phyloP scores from a whole-genome alignment of 2,797 vertebrate species.

The Sebastes trivittatus region DNA sequence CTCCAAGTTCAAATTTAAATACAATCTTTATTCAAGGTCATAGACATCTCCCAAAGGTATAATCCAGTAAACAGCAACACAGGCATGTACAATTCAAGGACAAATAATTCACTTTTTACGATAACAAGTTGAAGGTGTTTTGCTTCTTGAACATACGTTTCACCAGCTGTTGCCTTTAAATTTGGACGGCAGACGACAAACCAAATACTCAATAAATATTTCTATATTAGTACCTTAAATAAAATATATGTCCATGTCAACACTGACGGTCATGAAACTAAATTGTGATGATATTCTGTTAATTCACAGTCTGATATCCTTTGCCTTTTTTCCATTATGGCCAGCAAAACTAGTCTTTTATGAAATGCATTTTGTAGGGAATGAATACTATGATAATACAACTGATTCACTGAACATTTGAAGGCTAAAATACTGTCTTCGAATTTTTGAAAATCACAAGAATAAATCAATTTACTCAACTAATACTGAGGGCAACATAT shows the following conservation, averaged over 20 bases:
- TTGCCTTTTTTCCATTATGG: background rate
- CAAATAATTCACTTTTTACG: slow-evolving; percentile 79
- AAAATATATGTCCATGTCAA: slow-evolving; percentile 6
- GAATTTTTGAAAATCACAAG: slow-evolving; percentile 17
- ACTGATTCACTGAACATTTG: slow-evolving; percentile 32
- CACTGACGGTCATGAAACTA: slow-evolving; percentile 2
- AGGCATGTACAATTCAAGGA: slow-evolving; percentile 79
- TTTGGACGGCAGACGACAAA: slow-evolving; percentile 39
- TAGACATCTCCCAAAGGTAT: slow-evolving; percentile 75
- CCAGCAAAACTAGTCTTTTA: background rate
- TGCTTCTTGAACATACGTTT: slow-evolving; percentile 48
- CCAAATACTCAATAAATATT: slow-evolving; percentile 26
- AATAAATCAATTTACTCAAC: slow-evolving; percentile 23
- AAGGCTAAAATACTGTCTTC: slow-evolving; percentile 15
- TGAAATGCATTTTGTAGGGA: background rate
- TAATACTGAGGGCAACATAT: slow-evolving; percentile 21
- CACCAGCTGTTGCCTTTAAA: slow-evolving; percentile 41
- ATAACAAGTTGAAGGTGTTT: slow-evolving; percentile 70
- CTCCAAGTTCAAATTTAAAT: slow-evolving; percentile 65
- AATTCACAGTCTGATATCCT: slow-evolving; percentile 44
- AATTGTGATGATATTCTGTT: slow-evolving; percentile 6
- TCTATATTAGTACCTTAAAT: slow-evolving; percentile 19
- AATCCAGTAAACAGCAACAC: slow-evolving; percentile 82
- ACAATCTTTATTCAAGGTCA: slow-evolving; percentile 80
- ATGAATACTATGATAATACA: slow-evolving; percentile 16